Evolutionary conservation across 2,797 vertebrate species (phyloP).

Genomic region (Babyrousa celebensis): DNA sequence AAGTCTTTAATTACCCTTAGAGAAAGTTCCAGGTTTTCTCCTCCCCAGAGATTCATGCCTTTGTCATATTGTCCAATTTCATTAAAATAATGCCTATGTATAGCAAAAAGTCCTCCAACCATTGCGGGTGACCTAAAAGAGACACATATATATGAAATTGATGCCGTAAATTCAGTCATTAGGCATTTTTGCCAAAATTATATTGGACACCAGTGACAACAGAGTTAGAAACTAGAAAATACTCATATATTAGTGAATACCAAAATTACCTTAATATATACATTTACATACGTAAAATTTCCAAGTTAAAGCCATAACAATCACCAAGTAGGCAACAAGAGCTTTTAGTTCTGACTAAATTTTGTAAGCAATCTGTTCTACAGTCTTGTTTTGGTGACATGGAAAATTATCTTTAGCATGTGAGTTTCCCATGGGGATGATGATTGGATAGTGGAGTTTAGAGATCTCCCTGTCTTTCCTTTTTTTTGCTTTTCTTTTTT

Average conservation of each 20-base stretch:
- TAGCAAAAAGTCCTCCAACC: slow-evolving; percentile 97
- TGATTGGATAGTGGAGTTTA: background rate
- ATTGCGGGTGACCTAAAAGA: slow-evolving; percentile 96
- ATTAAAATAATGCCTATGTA: slow-evolving; percentile 95
- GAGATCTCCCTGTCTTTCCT: background rate
- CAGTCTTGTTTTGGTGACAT: background rate
- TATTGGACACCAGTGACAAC: background rate
- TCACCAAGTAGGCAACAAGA: background rate
- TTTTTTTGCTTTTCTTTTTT: too few species aligned
- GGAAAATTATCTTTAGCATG: background rate
- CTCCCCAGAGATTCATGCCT: slow-evolving; percentile 98
- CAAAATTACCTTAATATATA: background rate
- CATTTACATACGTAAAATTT: background rate
- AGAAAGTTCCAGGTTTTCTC: slow-evolving; percentile 98
- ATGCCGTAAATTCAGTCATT: background rate
- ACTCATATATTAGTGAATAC: background rate
- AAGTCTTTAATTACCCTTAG: slow-evolving; percentile 93
- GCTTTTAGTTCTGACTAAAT: background rate
- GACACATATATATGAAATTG: background rate
- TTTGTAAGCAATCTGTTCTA: background rate
- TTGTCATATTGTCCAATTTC: slow-evolving; percentile 97
- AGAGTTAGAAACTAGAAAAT: slow-evolving; percentile 53
- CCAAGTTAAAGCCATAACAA: background rate
- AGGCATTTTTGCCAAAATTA: slow-evolving; percentile 18
- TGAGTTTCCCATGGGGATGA: background rate